Evolutionary conservation across 2,797 vertebrate genomes (phyloP).

Genomic region (Cyclopterus lumpus): DNA sequence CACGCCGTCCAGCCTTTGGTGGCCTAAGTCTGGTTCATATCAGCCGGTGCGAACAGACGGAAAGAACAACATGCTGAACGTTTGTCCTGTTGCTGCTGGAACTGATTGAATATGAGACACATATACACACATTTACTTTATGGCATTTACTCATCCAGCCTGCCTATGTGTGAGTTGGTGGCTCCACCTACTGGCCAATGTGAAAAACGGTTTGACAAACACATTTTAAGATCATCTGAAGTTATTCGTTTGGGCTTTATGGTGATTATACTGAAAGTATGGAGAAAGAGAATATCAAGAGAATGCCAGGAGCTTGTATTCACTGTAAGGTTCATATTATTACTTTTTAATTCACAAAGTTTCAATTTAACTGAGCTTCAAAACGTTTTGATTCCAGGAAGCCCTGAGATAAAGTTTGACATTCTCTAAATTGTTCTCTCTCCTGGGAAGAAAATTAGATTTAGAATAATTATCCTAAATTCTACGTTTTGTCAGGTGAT

Average conservation of each 20-base stretch:
- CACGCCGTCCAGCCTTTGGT: background rate
- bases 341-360: background rate
- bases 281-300: background rate
- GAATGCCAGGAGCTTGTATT: background rate
- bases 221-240: background rate
- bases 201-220: background rate
- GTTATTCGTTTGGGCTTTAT: background rate
- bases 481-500: too few species aligned
- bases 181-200: slow-evolving; percentile 37
- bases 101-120: too few species aligned
- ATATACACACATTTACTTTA: too few species aligned
- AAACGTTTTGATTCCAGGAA: background rate
- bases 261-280: background rate
- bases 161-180: slow-evolving; percentile 4
- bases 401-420: background rate
- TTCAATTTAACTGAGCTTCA: background rate
- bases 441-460: too few species aligned
- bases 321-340: too few species aligned
- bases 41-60: background rate
- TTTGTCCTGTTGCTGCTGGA: background rate
- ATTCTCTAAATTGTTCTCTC: background rate
- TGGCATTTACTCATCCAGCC: background rate
- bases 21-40: background rate
- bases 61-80: background rate
- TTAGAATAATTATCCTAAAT: too few species aligned